Percentiles rank a stretch among this genome's conserved stretches.
Conservation (phyloP, 2,797 vertebrate genomes). For the Enteromius thamalakanensis region DNA sequence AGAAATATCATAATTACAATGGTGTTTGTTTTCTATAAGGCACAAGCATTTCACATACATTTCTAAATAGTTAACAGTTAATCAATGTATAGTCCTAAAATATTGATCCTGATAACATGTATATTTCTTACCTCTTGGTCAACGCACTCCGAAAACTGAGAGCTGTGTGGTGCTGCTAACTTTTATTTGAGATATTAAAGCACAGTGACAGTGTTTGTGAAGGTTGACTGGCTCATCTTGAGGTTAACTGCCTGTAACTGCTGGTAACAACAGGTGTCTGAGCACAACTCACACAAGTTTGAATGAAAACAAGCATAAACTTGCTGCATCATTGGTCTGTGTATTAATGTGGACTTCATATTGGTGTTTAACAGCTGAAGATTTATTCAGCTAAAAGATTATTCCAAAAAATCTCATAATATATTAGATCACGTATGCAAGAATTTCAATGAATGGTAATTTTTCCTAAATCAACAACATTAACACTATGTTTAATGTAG, state of each 20-base stretch:
- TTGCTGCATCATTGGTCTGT: conserved; percentile 8
- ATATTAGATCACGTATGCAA: neutral
- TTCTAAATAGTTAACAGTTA: neutral
- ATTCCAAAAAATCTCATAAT: neutral
- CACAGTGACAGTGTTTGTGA: conserved; percentile 65
- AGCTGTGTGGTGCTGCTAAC: conserved; percentile 22
- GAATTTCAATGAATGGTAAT: neutral
- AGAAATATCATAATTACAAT: neutral
- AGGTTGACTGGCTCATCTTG: conserved; percentile 76
- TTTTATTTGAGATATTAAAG: conserved; percentile 42
- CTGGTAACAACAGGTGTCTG: conserved; percentile 75
- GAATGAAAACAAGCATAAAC: conserved; percentile 53
- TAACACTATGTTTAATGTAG: neutral
- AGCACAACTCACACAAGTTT: conserved; percentile 50
- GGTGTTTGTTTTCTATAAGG: neutral
- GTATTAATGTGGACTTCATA: neutral
- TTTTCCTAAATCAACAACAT: neutral
- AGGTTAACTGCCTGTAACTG: conserved; percentile 84
- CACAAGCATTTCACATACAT: neutral
- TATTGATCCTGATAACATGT: neutral
- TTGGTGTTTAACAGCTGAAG: neutral
- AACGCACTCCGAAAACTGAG: conserved; percentile 19
- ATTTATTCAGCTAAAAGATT: neutral
- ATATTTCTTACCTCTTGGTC: conserved; percentile 17
- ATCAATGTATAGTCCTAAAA: neutral